Evolutionary conservation across 1,140 invertebrate genomes (phyloP).

Genomic region (Rhyacophila brunnea): DNA sequence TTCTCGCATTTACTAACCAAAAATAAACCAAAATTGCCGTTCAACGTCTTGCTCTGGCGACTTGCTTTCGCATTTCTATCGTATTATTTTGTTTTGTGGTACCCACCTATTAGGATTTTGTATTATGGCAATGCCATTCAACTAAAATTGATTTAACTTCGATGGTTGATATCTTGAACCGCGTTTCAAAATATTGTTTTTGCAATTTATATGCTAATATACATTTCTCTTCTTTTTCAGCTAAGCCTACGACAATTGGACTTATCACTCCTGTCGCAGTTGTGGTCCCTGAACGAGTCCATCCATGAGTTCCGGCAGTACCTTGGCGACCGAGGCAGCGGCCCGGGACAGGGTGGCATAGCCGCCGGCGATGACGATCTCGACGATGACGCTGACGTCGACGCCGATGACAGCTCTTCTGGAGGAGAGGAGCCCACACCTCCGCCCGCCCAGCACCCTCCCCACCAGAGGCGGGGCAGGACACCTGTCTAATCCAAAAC

Average conservation of each 20-base stretch:
- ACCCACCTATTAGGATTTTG: too few species aligned
- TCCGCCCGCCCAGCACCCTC: constrained; percentile 4
- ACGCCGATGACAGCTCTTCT: constrained; percentile 25
- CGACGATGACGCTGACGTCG: constrained; percentile 27
- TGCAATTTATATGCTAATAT: not conserved
- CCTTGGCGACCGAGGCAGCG: constrained; percentile 41
- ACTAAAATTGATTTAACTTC: too few species aligned
- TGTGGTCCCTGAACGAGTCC: constrained; percentile 85
- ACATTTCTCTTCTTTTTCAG: constrained; percentile 54
- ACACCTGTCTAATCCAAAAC: constrained; percentile 23
- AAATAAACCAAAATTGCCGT: too few species aligned
- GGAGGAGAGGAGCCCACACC: constrained; percentile 24
- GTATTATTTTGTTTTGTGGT: too few species aligned
- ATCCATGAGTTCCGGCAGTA: constrained; percentile 78
- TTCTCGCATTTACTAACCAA: too few species aligned
- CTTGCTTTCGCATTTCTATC: too few species aligned
- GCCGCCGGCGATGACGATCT: constrained; percentile 20
- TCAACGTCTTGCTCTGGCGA: too few species aligned
- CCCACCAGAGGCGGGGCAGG: constrained; percentile 16
- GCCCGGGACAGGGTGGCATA: constrained; percentile 1
- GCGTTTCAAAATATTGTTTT: too few species aligned
- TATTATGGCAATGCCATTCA: too few species aligned
- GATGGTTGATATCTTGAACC: too few species aligned
- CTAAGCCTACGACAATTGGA: constrained; percentile 81
- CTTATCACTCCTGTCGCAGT: constrained; percentile 78